phyloP scores from a whole-genome alignment of 1,140 invertebrate genomes.

The Achroia grisella region DNA sequence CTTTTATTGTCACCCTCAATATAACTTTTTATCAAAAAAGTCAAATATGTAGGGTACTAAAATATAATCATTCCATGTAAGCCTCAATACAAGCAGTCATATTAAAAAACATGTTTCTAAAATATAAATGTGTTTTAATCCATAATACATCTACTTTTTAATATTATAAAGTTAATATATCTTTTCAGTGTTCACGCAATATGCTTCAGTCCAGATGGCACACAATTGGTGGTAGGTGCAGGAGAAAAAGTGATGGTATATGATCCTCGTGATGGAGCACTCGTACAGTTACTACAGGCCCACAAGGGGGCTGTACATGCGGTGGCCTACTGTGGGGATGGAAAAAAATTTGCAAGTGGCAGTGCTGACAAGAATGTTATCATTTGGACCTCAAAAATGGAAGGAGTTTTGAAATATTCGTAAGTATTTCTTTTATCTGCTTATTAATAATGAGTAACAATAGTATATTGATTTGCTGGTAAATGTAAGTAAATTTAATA shows the following conservation, averaged over 20 bases:
- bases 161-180: no score
- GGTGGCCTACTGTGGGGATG: slow-evolving; percentile 94
- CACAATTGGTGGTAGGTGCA: slow-evolving; percentile 94
- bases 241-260: slow-evolving; percentile 95
- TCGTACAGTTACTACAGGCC: slow-evolving; percentile 94
- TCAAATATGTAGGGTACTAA: no score
- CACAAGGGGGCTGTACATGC: slow-evolving; percentile 97
- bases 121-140: no score
- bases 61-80: no score
- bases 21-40: no score
- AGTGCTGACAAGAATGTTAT: slow-evolving; percentile 98
- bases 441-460: neutral
- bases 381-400: slow-evolving; percentile 97
- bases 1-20: no score
- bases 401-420: slow-evolving; percentile 98
- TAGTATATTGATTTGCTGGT: no score
- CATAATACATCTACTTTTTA: no score
- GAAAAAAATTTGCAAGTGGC: slow-evolving; percentile 97
- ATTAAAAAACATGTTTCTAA: no score
- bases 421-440: slow-evolving; percentile 73
- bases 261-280: slow-evolving; percentile 90
- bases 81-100: no score
- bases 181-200: slow-evolving; percentile 92
- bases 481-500: no score
- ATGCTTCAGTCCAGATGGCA: slow-evolving; percentile 97